These are phyloP conservation scores for Lochmaea capreae DNA, from an alignment of 2,888 invertebrate genomes.

Conservation along the genomic window DNA sequence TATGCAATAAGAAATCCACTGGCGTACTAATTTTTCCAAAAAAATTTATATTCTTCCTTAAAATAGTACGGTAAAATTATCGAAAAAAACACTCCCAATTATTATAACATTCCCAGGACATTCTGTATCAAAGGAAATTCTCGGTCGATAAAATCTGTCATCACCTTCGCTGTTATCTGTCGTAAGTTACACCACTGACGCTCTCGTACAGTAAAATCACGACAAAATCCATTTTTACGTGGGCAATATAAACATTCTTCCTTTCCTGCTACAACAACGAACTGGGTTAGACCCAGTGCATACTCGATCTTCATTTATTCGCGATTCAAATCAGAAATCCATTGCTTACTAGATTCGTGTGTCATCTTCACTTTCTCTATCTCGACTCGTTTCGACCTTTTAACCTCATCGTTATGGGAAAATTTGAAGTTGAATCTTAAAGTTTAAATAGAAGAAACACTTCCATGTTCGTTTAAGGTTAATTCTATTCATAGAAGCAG, in stretches of 20 bases:
- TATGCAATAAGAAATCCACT: too few relatives aligned
- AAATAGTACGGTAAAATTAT: too few relatives aligned
- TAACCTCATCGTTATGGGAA: constrained; percentile 42
- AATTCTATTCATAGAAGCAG: background rate
- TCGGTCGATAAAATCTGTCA: constrained; percentile 13
- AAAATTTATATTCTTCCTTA: too few relatives aligned
- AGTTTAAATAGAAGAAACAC: constrained; percentile 15
- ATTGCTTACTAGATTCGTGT: constrained; percentile 45
- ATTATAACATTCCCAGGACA: too few relatives aligned
- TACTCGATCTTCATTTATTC: constrained; percentile 36
- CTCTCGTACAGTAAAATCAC: constrained; percentile 10
- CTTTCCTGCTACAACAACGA: constrained; percentile 9
- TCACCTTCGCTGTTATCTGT: background rate
- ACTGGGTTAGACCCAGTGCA: constrained; percentile 9
- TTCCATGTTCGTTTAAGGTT: constrained; percentile 20
- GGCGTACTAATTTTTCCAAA: too few relatives aligned
- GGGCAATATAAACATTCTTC: constrained; percentile 14
- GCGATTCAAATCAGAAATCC: constrained; percentile 44
- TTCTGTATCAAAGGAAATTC: too few relatives aligned
- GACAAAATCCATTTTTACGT: constrained; percentile 24
- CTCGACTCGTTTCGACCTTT: constrained; percentile 41
- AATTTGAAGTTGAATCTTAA: constrained; percentile 30
- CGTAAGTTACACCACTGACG: background rate
- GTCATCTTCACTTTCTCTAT: constrained; percentile 49
- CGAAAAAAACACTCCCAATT: too few relatives aligned